Conservation (phyloP, 2,888 invertebrate genomes). For the Monopis laevigella region DNA sequence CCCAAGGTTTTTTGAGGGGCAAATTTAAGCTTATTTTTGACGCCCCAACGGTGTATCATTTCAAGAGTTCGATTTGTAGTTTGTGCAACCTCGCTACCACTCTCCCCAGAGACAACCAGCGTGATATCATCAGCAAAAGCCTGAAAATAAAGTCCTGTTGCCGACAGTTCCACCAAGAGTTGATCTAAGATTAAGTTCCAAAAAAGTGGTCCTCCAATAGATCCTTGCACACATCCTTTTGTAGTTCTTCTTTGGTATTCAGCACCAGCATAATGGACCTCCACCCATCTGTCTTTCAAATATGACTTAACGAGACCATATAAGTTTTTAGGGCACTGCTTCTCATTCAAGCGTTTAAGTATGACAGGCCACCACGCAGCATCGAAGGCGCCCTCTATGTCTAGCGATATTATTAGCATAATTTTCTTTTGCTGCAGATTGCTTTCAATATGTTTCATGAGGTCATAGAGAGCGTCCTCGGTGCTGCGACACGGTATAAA, state of each 20-base stretch:
- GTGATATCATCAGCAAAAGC: slow-evolving; percentile 21
- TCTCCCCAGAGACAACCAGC: slow-evolving; percentile 14
- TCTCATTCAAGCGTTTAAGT: not conserved
- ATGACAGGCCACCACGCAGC: slow-evolving; percentile 5
- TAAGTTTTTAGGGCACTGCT: not conserved
- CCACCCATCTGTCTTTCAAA: slow-evolving; percentile 12
- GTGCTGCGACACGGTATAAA: slow-evolving; percentile 12
- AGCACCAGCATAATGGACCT: slow-evolving; percentile 15
- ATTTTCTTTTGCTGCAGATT: not conserved
- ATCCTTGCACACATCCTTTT: slow-evolving; percentile 18
- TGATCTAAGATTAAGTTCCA: slow-evolving; percentile 20
- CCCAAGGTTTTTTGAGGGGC: slow-evolving; percentile 15
- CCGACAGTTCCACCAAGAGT: not conserved
- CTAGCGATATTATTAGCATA: slow-evolving; percentile 11
- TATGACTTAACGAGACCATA: slow-evolving; percentile 14
- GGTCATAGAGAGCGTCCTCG: slow-evolving; percentile 12
- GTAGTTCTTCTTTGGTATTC: slow-evolving; percentile 12
- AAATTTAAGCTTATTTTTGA: slow-evolving; percentile 16
- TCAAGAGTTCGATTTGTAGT: slow-evolving; percentile 9
- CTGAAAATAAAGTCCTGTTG: slow-evolving; percentile 10
- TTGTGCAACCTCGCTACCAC: not conserved
- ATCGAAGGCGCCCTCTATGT: slow-evolving; percentile 9
- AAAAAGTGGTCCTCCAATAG: slow-evolving; percentile 17
- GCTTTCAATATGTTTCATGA: not conserved
- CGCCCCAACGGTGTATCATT: slow-evolving; percentile 15